Percentiles rank a stretch among this genome's conserved stretches.
phyloP scores from a whole-genome alignment of 2,113 vertebrate genomes.

The Chaenogobius annularis region DNA sequence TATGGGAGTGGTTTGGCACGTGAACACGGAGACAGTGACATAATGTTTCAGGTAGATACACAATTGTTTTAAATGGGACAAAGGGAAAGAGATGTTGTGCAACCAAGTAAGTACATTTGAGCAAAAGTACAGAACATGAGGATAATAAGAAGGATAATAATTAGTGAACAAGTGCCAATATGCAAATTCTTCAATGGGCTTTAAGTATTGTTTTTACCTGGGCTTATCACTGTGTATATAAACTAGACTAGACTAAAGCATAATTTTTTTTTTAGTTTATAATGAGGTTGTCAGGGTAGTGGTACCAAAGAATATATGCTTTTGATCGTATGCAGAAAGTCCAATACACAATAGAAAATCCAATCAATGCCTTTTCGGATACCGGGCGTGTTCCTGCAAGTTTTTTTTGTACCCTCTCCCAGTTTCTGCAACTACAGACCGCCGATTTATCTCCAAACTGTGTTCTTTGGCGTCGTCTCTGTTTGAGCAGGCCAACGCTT shows the following conservation, averaged over 20 bases:
- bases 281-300: no score
- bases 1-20: background rate
- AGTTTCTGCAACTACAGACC: background rate
- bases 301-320: no score
- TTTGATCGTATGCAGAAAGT: no score
- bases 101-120: background rate
- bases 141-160: background rate
- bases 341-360: no score
- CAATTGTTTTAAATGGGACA: background rate
- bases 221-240: no score
- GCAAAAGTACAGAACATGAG: background rate
- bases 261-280: no score
- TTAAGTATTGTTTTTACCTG: background rate
- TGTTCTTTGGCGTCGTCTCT: background rate
- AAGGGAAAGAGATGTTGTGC: background rate
- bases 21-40: background rate
- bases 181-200: background rate
- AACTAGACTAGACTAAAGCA: no score
- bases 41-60: background rate
- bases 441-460: background rate
- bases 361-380: no score
- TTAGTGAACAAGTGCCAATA: background rate
- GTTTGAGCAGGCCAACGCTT: background rate
- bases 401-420: background rate
- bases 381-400: no score